These are phyloP conservation scores for Bos taurus DNA, from an alignment of 2,113 vertebrate species.

Conservation along the genomic window DNA sequence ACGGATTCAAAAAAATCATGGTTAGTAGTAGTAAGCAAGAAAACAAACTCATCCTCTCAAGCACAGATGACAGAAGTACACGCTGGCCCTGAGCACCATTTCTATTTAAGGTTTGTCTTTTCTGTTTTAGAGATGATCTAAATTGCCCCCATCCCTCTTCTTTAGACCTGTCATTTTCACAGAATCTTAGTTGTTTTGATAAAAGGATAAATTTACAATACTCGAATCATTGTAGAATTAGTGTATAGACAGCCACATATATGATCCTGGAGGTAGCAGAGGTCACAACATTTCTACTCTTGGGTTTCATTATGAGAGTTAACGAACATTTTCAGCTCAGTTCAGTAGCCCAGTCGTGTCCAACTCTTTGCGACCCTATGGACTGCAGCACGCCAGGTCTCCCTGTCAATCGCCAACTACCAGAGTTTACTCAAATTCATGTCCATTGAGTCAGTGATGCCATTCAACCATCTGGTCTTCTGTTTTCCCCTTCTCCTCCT, in stretches of 20 bases:
- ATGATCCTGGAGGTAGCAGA: not conserved
- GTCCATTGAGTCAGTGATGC: not conserved
- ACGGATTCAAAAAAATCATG: conserved; percentile 14
- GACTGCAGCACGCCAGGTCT: not conserved
- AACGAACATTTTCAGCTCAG: not conserved
- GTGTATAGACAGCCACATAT: not conserved
- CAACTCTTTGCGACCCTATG: not conserved
- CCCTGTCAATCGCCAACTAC: not conserved
- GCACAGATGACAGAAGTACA: not conserved
- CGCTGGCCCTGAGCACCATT: not conserved
- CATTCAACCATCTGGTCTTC: not conserved
- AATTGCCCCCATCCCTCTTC: not conserved
- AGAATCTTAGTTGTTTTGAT: not conserved
- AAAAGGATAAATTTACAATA: not conserved
- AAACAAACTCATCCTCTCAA: not conserved
- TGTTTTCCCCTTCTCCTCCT: not conserved
- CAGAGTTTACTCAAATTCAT: not conserved
- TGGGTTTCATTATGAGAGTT: not conserved
- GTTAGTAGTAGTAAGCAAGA: not conserved
- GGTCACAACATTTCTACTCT: not conserved
- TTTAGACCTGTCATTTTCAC: not conserved
- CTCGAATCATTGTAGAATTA: not conserved
- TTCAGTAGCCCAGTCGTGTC: not conserved
- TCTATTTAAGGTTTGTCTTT: not conserved
- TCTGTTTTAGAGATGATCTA: not conserved